Percentiles rank a stretch among this genome's conserved stretches.
phyloP scores from a whole-genome alignment of 2,888 invertebrate genomes.

The Galeopsomyia nigrocyanea region DNA sequence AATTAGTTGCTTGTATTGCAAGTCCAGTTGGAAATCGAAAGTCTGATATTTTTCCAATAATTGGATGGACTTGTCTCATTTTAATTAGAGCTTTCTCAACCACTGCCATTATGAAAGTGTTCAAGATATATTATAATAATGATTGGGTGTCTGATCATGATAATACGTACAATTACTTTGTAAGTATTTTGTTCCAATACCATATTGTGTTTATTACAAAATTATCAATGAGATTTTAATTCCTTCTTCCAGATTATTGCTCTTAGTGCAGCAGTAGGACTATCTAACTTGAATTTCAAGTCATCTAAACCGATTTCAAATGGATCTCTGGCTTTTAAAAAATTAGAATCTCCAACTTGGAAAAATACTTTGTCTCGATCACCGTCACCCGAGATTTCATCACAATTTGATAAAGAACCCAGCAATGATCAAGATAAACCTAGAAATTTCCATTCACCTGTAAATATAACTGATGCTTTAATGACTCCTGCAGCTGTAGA shows the following conservation, averaged over 20 bases:
- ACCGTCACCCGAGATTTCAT: constrained; percentile 21
- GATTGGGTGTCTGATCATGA: constrained; percentile 52
- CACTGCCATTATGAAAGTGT: constrained; percentile 47
- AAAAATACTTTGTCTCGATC: constrained; percentile 36
- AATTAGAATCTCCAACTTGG: constrained; percentile 55
- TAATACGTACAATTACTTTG: constrained; percentile 58
- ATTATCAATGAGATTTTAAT: constrained; percentile 14
- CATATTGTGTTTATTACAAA: too few relatives aligned
- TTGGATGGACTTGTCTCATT: constrained; percentile 62
- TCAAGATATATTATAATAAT: constrained; percentile 50
- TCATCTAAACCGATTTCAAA: constrained; percentile 44
- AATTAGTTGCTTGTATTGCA: constrained; percentile 55
- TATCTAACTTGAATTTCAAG: constrained; percentile 56
- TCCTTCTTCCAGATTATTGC: constrained; percentile 55
- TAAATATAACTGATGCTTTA: constrained; percentile 53
- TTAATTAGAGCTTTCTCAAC: constrained; percentile 52
- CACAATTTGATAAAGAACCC: constrained; percentile 17
- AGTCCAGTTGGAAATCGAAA: constrained; percentile 49
- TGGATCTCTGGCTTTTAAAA: constrained; percentile 60
- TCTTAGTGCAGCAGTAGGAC: constrained; percentile 55
- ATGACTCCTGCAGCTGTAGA: constrained; percentile 47
- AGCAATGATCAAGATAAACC: constrained; percentile 33
- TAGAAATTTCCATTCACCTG: constrained; percentile 49
- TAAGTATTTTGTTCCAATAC: constrained; percentile 48
- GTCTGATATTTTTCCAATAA: constrained; percentile 56